Percentiles rank a stretch among this genome's conserved stretches.
phyloP scores from a whole-genome alignment of 2,888 invertebrate species.

The Lydus trimaculatus region DNA sequence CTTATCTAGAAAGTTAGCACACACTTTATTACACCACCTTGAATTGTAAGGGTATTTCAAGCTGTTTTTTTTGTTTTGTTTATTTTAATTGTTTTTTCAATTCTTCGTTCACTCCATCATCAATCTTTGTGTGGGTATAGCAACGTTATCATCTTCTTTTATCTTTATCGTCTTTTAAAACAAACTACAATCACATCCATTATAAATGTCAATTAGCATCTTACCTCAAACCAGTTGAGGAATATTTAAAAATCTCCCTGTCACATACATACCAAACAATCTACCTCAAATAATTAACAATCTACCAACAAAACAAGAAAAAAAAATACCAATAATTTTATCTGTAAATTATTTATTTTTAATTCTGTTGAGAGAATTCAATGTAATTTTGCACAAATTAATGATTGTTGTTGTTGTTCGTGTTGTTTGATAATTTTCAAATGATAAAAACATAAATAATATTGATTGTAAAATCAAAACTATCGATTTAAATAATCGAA shows the following conservation, averaged over 20 bases:
- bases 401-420: neutral
- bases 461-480: neutral
- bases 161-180: constrained; percentile 10
- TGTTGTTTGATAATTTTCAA: neutral
- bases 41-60: neutral
- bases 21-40: neutral
- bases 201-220: constrained; percentile 30
- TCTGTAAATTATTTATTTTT: neutral
- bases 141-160: neutral
- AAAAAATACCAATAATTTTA: neutral
- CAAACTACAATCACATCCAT: constrained; percentile 25
- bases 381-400: neutral
- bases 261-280: constrained; percentile 1
- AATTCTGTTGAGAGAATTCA: neutral
- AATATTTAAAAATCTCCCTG: constrained; percentile 3
- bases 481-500: neutral
- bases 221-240: neutral
- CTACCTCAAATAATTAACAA: neutral
- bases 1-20: neutral
- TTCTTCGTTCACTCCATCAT: constrained; percentile 3
- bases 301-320: neutral
- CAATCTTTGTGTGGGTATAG: neutral
- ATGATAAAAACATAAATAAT: neutral
- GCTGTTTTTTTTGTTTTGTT: neutral
- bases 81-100: neutral